Conservation (phyloP, 2,797 vertebrate species). For the Melanotaenia pygmaea region DNA sequence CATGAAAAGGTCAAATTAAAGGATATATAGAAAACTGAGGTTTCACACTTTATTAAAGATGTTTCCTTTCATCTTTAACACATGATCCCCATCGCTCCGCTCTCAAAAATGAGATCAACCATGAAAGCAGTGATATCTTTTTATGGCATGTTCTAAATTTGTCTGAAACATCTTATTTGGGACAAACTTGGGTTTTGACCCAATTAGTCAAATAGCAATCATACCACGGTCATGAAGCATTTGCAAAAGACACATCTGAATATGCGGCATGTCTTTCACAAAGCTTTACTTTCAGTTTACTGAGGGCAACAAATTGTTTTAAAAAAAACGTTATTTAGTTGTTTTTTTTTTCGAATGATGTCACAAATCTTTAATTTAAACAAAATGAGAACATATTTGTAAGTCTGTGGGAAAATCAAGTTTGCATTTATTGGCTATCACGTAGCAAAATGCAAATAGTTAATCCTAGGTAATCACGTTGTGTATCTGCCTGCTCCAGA, state of each 20-base stretch:
- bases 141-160: slow-evolving; percentile 35
- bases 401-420: slow-evolving; percentile 48
- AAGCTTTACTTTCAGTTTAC: slow-evolving; percentile 4
- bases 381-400: slow-evolving; percentile 26
- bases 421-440: slow-evolving; percentile 60
- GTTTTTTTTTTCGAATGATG: slow-evolving; percentile 4
- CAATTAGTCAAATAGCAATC: slow-evolving; percentile 51
- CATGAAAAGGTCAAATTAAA: slow-evolving; percentile 9
- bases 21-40: not conserved
- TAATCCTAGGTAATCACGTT: slow-evolving; percentile 74
- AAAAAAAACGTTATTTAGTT: not conserved
- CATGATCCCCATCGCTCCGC: not conserved
- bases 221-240: slow-evolving; percentile 22
- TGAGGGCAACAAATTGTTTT: not conserved
- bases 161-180: slow-evolving; percentile 41
- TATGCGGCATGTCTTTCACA: not conserved
- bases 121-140: slow-evolving; percentile 26
- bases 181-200: slow-evolving; percentile 49
- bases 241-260: slow-evolving; percentile 2
- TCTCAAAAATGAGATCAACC: slow-evolving; percentile 29
- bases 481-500: slow-evolving; percentile 57
- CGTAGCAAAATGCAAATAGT: slow-evolving; percentile 56
- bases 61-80: slow-evolving; percentile 5
- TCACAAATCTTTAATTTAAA: slow-evolving; percentile 34
- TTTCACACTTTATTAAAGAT: slow-evolving; percentile 12